Base-by-base conservation (phyloP, 2,797 vertebrate genomes). In the Xenentodon cancila region DNA sequence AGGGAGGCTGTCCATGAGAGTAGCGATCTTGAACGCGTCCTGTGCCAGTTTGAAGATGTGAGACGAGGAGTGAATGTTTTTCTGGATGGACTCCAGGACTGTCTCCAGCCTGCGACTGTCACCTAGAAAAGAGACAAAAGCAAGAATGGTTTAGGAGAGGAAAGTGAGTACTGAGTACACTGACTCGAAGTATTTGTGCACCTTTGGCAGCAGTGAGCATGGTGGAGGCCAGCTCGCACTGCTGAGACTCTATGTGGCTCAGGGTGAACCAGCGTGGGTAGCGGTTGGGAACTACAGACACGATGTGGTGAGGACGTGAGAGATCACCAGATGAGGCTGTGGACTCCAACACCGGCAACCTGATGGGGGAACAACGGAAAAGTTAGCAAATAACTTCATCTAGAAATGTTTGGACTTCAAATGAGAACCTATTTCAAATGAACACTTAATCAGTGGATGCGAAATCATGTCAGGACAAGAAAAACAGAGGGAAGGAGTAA, bases 261-360 rank as follows among this genome's bases (percentile, higher is more conserved):
- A 99, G 94, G 0, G 97, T 99, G 91, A 99, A 99, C 97, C 97
- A 99, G 72, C 97, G 96, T 0, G 97, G 97, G 83, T 98, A 99
- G 67, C 97, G 91, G 75, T 95, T 98, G 12, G 97, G 96, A 16
- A 98, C 96, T 78, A 99, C 97, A 7, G 97, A 98, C 20, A 98
- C 96, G 51, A 99, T 97, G 91, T 99, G 97, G 91, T 99, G 97
- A 44, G 97, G 96, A 83, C 95, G 95, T 18, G 96, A 96, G 87
- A 98, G 89, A 85, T 99, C 97, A 77, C 96, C 96, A 0, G 95
- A 94, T n/a, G 95, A 94, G 90, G 95, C 94, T 21, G 94, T 93
- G 53, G 97, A 97, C 94, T 99, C 97, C 94, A 99, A 94, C 88
- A 99, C 97, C 57, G 97, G 95, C 92, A 99, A 95, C 88, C 97